These are phyloP conservation scores for Acanthoscelides obtectus DNA, from an alignment of 2,888 invertebrate genomes.

Conservation along the genomic window DNA sequence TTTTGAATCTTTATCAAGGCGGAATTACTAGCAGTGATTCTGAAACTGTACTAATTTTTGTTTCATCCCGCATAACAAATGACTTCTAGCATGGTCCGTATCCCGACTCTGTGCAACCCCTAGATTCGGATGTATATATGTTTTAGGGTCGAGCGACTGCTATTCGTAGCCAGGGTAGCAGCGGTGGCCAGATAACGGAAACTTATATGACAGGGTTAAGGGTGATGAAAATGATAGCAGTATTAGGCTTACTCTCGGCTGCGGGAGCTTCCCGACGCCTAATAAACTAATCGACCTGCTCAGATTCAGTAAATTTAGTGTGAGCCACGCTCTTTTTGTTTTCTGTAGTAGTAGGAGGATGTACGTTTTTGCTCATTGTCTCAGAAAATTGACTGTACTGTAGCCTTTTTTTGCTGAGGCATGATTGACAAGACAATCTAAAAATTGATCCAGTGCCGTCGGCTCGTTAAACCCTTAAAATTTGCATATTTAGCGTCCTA, in stretches of 20 bases:
- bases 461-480: too few species aligned
- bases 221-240: constrained; percentile 48
- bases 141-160: constrained; percentile 12
- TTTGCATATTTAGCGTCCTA: too few species aligned
- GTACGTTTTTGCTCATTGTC: too few species aligned
- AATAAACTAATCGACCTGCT: neutral
- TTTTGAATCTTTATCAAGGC: too few species aligned
- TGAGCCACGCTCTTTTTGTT: neutral
- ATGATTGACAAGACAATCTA: too few species aligned
- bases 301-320: neutral
- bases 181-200: constrained; percentile 43
- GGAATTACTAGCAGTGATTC: too few species aligned
- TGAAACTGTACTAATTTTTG: too few species aligned
- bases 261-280: neutral
- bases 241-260: neutral
- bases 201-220: constrained; percentile 51
- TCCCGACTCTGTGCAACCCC: neutral
- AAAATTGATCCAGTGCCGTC: too few species aligned
- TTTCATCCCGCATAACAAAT: neutral
- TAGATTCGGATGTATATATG: neutral
- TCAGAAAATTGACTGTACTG: too few species aligned
- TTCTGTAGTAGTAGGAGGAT: too few species aligned
- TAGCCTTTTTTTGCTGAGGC: too few species aligned
- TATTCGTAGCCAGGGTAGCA: constrained; percentile 17
- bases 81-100: neutral